Base-by-base conservation (phyloP, 2,888 invertebrate species). In the Nycteola revayana region DNA sequence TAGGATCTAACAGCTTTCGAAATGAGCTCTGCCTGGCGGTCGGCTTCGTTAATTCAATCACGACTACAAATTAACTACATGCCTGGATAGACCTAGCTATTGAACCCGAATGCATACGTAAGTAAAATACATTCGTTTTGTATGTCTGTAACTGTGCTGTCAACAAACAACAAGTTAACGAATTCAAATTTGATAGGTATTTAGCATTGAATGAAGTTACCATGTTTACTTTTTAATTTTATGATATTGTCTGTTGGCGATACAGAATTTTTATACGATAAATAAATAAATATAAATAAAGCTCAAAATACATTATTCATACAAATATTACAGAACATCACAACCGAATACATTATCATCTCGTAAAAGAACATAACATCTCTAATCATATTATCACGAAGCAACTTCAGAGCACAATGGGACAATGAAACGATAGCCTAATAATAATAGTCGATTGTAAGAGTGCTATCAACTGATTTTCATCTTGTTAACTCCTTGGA, bases 31-130 rank as follows among this genome's bases (percentile, higher is more conserved):
- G 53, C 61, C 50, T 44, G 53, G 58, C 60, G 49, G 57, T 53
- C 48, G 60, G 60, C 66, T 75, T 75, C 68, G 71, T 79, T 78
- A 78, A 78, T 77, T 78, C 75, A 77, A 78, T 80, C 77, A 78
- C 70, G 75, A 75, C 71, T 68, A 72, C 73, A 75, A 79, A 78
- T 80, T 71, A 75, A 69, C 67, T 66, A 60, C 60, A 57, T 60
- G 62, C 51, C 57, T 47, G 44, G 48, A 42, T 48, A 54, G 50
- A 58, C 57, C 54, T 61, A 60, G 49, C 58, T 64, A 60, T 60
- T 59, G 50, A 63, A 65, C 56, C 52, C 47, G 30, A 52, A 55
- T 45, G 44, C 43, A 46, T 58, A 46, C 40, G 20, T 43, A 40
- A 39, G 28, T 35, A 35, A 27, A 29, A 37, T 36, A 32, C 23